Evolutionary conservation across 2,888 invertebrate species (phyloP), one percentile per base, ranked within the genome.

Genomic region (Mythimna pallens): DNA sequence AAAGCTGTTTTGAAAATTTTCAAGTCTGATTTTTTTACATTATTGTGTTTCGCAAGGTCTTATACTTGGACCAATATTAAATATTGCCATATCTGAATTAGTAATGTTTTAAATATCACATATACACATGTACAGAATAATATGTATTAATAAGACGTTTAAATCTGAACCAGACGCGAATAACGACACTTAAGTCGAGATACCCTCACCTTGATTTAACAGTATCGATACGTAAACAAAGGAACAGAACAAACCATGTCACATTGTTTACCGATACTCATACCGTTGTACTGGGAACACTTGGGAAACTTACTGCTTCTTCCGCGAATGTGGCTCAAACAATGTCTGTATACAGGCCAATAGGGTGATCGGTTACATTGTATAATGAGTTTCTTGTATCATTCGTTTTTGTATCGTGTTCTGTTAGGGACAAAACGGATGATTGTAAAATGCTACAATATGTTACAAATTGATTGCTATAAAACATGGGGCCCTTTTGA

Each of bases 351-450:
- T 82, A 80, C 80, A 79, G 90, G 90, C 86, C 89, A 90, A 90
- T 90, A 85, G 89, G 88, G 88, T 91, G 89, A 89, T 92, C 90
- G 82, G 89, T 91, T 92, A 92, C 89, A 88, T 85, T 88, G 89
- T 88, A 86, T 91, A 87, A 88, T 82, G 77, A 80, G 80, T 80
- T 80, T 82, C 71, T 81, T 79, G 63, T 81, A 85, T 73, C 72
- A 80, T 70, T 70, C 47, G 54, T 73, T 84, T 78, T 84, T 83
- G 64, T 74, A 69, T 68, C 34, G 34, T 52, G 65, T 73, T 81
- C 70, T 78, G 70, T 81, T 81, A 67, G 59, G 34, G 58, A 59
- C 22, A 9, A 73, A 55, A 40, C 22, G 40, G 22, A 55, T 70
- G 50, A 67, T 50, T 52, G 47, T 59, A 36, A 62, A 47, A 62